A percentile compares a stretch with the other conserved stretches of the same genome.
phyloP scores from a whole-genome alignment of 2,797 vertebrate genomes.

The Siniperca obscura region DNA sequence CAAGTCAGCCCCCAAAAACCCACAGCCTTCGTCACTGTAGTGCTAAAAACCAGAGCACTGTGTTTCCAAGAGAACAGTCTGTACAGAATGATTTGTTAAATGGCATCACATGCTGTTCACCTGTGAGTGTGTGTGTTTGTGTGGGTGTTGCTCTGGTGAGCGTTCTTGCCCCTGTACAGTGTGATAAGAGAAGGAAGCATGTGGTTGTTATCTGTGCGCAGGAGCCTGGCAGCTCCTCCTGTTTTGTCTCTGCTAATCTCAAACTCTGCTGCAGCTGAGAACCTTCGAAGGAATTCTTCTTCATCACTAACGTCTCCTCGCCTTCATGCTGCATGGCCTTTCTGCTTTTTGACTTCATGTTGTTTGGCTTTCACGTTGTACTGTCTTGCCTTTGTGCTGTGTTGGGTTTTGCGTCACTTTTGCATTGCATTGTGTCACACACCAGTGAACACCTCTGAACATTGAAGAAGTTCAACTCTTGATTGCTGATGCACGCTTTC shows the following conservation, averaged over 20 bases:
- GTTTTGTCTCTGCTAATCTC: slow-evolving; percentile 44
- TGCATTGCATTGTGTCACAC: not conserved
- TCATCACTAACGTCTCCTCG: not conserved
- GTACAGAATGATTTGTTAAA: slow-evolving; percentile 17
- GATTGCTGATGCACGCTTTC: not conserved
- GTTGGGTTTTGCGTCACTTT: not conserved
- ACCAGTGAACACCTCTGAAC: not conserved
- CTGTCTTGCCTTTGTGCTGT: not conserved
- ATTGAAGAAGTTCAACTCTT: not conserved
- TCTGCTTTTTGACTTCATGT: not conserved
- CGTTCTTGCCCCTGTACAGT: slow-evolving; percentile 20
- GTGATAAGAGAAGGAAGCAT: slow-evolving; percentile 69
- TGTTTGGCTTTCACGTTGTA: not conserved
- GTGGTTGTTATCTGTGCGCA: slow-evolving; percentile 63
- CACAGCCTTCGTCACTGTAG: not conserved
- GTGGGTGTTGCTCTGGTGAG: slow-evolving; percentile 30
- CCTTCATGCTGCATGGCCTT: not conserved
- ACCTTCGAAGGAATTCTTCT: not conserved
- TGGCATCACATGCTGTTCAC: slow-evolving; percentile 32
- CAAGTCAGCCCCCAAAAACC: not conserved
- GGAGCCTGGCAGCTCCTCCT: slow-evolving; percentile 37
- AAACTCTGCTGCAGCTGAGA: not conserved
- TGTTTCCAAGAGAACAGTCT: slow-evolving; percentile 19
- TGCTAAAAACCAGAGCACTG: no score
- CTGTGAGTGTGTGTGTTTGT: slow-evolving; percentile 32